A percentile compares a stretch with the other conserved stretches of the same genome.
phyloP scores from a whole-genome alignment of 2,113 vertebrate species.

The Gymnobelideus leadbeateri region DNA sequence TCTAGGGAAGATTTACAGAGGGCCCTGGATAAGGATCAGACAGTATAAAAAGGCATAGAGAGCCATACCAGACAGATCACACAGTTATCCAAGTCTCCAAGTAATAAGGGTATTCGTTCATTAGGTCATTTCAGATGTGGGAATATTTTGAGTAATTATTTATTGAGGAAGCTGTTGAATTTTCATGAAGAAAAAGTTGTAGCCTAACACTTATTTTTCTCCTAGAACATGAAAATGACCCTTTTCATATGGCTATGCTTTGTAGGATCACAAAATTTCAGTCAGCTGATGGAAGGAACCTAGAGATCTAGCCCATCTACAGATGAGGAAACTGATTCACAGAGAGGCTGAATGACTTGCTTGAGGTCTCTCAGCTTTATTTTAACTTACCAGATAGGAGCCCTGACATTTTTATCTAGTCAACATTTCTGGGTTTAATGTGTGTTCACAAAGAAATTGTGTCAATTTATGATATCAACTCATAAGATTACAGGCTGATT shows the following conservation, averaged over 20 bases:
- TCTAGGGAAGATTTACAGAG: not conserved
- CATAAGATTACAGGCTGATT: constrained; percentile 18
- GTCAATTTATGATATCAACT: not conserved
- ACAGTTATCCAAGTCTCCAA: not conserved
- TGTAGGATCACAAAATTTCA: not conserved
- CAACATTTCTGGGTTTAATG: not conserved
- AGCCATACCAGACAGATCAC: not conserved
- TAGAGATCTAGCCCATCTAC: not conserved
- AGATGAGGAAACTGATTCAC: not conserved
- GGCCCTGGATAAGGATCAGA: not conserved
- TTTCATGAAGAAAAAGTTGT: not conserved
- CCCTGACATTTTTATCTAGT: not conserved
- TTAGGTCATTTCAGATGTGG: not conserved
- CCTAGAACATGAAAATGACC: not conserved
- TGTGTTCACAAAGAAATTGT: not conserved
- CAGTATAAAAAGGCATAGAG: not conserved
- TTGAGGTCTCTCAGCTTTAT: not conserved
- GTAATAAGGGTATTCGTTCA: not conserved
- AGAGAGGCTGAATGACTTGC: not conserved
- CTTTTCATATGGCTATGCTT: not conserved
- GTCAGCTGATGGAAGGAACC: not conserved
- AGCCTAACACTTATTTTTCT: not conserved
- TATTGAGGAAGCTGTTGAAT: not conserved
- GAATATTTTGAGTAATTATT: not conserved
- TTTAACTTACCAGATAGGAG: not conserved